Conservation (phyloP, 2,797 vertebrate genomes). For the Neomorphus geoffroyi region DNA sequence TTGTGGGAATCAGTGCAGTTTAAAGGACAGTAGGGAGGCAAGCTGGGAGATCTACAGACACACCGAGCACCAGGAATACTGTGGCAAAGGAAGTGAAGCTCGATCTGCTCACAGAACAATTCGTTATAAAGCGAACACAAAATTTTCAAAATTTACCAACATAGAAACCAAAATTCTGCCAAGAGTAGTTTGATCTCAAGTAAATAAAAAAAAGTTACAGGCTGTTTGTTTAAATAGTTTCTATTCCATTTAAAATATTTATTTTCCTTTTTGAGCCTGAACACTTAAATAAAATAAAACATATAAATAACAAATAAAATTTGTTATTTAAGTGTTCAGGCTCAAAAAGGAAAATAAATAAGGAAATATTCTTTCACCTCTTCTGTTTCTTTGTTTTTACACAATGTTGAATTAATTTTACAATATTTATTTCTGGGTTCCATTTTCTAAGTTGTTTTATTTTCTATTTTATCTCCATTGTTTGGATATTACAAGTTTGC, state of each 20-base stretch:
- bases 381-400: not conserved
- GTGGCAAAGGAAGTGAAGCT: not conserved
- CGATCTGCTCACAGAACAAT: accelerated
- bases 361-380: not conserved
- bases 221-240: not conserved
- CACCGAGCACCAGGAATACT: not conserved
- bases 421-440: not conserved
- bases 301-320: too few species aligned
- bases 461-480: not conserved
- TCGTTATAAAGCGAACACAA: accelerated
- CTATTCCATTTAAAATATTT: not conserved
- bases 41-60: not conserved
- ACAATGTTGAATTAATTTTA: not conserved
- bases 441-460: not conserved
- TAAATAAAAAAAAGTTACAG: not conserved
- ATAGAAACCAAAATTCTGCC: not conserved
- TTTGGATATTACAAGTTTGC: not conserved
- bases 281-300: not conserved
- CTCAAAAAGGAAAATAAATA: too few species aligned
- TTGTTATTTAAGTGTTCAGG: too few species aligned
- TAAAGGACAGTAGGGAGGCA: not conserved
- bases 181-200: not conserved
- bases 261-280: not conserved
- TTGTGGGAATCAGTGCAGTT: not conserved
- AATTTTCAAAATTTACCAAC: not conserved